Conservation (phyloP, 2,797 vertebrate genomes). For the Parotocinclus haroldoi region DNA sequence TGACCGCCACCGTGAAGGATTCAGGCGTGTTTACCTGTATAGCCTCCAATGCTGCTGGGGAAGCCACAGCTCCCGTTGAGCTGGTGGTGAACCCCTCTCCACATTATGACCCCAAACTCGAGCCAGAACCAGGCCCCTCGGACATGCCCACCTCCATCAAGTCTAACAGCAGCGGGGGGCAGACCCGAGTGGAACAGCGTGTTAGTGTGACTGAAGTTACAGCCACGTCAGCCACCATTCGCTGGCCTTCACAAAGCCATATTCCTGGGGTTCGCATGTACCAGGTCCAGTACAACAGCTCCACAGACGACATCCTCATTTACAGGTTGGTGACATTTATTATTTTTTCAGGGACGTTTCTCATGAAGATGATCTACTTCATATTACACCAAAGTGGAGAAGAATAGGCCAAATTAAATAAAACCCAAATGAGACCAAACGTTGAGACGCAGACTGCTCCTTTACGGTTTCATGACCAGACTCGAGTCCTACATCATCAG, state of each 20-base stretch:
- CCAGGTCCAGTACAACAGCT: conserved; percentile 96
- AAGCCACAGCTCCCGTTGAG: conserved; percentile 84
- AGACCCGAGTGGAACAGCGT: conserved; percentile 63
- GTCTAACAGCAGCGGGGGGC: conserved; percentile 71
- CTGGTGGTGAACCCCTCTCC: conserved; percentile 79
- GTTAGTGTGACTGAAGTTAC: conserved; percentile 83
- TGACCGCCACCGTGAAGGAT: conserved; percentile 72
- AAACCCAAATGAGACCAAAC: no score
- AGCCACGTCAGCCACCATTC: conserved; percentile 79
- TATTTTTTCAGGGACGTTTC: neutral
- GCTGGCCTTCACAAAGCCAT: conserved; percentile 85
- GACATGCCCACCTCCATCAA: conserved; percentile 81
- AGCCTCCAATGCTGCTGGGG: conserved; percentile 81
- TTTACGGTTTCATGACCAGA: no score
- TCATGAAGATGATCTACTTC: no score
- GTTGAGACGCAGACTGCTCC: no score
- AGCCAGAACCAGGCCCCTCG: conserved; percentile 73
- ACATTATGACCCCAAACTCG: conserved; percentile 80
- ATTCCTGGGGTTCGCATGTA: conserved; percentile 87
- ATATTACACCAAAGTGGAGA: no score
- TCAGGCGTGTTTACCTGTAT: conserved; percentile 79
- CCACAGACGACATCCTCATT: conserved; percentile 84
- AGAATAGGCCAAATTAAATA: no score
- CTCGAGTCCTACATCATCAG: no score
- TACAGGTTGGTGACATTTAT: conserved; percentile 76